Percentiles rank a stretch among this genome's conserved stretches.
Evolutionary conservation across 2,797 vertebrate species (phyloP).

Genomic region (Ibycter americanus): DNA sequence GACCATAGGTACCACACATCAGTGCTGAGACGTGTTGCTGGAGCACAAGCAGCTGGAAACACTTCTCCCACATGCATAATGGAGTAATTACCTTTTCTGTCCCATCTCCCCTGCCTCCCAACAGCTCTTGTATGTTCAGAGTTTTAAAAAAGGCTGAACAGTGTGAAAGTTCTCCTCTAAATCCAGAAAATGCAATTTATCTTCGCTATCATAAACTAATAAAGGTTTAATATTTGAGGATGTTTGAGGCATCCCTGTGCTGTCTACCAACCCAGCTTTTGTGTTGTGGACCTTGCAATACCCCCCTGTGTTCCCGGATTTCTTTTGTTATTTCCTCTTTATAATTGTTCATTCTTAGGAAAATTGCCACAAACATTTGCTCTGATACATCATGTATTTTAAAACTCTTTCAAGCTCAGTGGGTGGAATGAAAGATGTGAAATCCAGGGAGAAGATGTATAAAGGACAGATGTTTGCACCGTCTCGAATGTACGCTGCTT

Average conservation of each 20-base stretch:
- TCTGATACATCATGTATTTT: accelerated
- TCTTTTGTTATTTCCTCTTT: background rate
- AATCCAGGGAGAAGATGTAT: background rate
- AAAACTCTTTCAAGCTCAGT: background rate
- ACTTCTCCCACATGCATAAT: background rate
- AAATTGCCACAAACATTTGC: background rate
- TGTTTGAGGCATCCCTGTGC: background rate
- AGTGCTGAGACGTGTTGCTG: background rate
- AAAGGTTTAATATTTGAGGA: background rate
- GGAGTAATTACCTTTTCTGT: background rate
- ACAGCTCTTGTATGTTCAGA: background rate
- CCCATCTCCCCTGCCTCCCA: background rate
- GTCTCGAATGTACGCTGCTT: background rate
- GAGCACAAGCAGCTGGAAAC: background rate
- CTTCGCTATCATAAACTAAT: background rate
- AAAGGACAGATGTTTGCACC: background rate
- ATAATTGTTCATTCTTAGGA: background rate
- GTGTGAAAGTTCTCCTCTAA: background rate
- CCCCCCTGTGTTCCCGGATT: background rate
- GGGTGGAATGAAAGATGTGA: background rate
- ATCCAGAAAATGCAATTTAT: background rate
- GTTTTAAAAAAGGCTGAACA: background rate
- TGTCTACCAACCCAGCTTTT: background rate
- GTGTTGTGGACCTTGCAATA: background rate
- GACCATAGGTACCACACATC: background rate